A percentile compares a stretch with the other conserved stretches of the same genome.
These are phyloP conservation scores for Lagorchestes hirsutus DNA, from an alignment of 2,797 vertebrate genomes.

Conservation along the genomic window DNA sequence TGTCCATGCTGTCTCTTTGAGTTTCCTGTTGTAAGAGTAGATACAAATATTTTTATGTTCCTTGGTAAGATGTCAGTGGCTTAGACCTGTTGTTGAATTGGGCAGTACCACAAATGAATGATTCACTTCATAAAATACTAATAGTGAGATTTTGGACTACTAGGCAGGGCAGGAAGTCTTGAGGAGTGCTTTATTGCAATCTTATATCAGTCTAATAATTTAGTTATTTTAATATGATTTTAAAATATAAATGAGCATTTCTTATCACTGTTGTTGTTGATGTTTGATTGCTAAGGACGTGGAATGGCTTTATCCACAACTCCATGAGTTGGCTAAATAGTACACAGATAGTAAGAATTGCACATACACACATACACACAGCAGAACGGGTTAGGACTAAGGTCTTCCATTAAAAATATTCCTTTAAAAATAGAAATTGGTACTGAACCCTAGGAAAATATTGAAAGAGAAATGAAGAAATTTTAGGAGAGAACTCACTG, in stretches of 20 bases:
- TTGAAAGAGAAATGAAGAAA: neutral
- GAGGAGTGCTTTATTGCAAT: neutral
- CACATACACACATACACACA: neutral
- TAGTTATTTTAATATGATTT: neutral
- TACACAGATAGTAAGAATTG: neutral
- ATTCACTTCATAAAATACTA: neutral
- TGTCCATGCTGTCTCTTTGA: conserved; percentile 54
- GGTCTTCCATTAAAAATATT: neutral
- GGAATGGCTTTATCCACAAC: neutral
- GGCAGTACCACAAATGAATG: neutral
- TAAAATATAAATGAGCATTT: neutral
- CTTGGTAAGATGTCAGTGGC: neutral
- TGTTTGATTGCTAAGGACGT: neutral
- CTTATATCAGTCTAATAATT: neutral
- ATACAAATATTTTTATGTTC: conserved; percentile 77
- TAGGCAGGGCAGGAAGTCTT: neutral
- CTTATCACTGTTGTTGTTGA: neutral
- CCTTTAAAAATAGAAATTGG: neutral
- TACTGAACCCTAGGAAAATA: neutral
- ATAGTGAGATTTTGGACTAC: neutral
- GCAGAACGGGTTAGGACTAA: neutral
- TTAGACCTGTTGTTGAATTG: conserved; percentile 9
- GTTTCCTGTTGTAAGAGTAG: conserved; percentile 64
- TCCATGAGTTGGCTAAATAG: neutral
- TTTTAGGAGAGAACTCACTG: neutral